A percentile compares a stretch with the other conserved stretches of the same genome.
Evolutionary conservation across 2,113 vertebrate genomes (phyloP).

Genomic region (Spea bombifrons): DNA sequence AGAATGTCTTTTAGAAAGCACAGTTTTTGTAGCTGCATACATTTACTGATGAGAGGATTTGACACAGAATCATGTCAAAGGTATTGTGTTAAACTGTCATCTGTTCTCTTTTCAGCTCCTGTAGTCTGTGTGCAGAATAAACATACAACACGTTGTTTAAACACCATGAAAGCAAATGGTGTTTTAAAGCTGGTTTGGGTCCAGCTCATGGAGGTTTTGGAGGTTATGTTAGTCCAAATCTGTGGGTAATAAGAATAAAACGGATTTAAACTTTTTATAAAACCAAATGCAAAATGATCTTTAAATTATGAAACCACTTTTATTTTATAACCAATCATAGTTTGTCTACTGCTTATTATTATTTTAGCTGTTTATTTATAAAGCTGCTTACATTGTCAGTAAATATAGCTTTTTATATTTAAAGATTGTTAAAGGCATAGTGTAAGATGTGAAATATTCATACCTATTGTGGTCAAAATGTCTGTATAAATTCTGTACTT

Average conservation of each 20-base stretch:
- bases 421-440: too few relatives aligned
- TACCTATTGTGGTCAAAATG: too few relatives aligned
- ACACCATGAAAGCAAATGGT: constrained; percentile 22
- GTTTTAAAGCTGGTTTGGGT: constrained; percentile 28
- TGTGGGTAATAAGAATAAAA: constrained; percentile 3
- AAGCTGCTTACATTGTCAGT: too few relatives aligned
- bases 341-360: too few relatives aligned
- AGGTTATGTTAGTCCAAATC: constrained; percentile 17
- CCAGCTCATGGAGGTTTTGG: constrained; percentile 28
- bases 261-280: constrained; percentile 30
- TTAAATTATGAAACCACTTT: constrained; percentile 11
- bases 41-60: constrained; percentile 26
- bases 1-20: not conserved
- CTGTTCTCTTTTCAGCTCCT: constrained; percentile 36
- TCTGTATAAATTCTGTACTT: too few relatives aligned
- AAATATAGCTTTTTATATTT: too few relatives aligned
- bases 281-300: constrained; percentile 15
- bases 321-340: not conserved
- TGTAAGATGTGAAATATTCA: too few relatives aligned
- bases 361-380: too few relatives aligned
- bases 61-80: constrained; percentile 41
- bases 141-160: constrained; percentile 39
- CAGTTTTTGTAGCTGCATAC: constrained; percentile 13
- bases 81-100: constrained; percentile 38
- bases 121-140: constrained; percentile 32